phyloP scores from a whole-genome alignment of 2,888 invertebrate species.

The Lasioglossum malachurum region DNA sequence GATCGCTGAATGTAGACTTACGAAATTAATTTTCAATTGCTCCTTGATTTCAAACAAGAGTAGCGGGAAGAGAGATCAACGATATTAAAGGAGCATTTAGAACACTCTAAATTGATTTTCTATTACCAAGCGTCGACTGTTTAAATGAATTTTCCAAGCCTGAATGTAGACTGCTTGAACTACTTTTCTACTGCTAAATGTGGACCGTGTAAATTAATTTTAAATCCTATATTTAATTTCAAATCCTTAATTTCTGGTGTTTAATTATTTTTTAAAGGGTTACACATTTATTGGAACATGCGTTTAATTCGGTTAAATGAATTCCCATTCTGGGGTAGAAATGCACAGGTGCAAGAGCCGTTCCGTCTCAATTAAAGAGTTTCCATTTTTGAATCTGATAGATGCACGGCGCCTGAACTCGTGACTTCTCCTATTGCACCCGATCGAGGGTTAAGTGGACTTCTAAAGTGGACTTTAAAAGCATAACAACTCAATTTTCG shows the following conservation, averaged over 20 bases:
- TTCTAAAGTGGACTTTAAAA: constrained; percentile 9
- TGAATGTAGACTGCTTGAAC: background rate
- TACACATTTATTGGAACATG: background rate
- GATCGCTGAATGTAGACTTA: background rate
- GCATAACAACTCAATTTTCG: constrained; percentile 3
- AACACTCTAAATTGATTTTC: too few species aligned
- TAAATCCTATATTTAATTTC: too few species aligned
- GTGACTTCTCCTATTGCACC: constrained; percentile 2
- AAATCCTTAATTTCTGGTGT: too few species aligned
- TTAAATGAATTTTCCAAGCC: background rate
- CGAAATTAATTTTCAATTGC: background rate
- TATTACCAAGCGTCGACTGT: too few species aligned
- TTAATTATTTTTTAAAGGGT: background rate
- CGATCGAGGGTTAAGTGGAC: background rate
- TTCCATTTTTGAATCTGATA: constrained; percentile 8
- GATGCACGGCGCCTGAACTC: background rate
- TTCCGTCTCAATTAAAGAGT: background rate
- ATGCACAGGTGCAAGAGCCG: background rate
- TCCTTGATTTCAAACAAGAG: too few species aligned
- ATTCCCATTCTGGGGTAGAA: background rate
- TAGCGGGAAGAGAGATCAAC: too few species aligned
- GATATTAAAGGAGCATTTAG: too few species aligned
- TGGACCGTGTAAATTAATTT: background rate
- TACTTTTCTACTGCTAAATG: too few species aligned
- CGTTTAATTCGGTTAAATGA: background rate